Evolutionary conservation across 23 tunicate genomes (phyloP), one percentile per base, ranked within the genome.

Genomic region (Aplidium turbinatum): DNA sequence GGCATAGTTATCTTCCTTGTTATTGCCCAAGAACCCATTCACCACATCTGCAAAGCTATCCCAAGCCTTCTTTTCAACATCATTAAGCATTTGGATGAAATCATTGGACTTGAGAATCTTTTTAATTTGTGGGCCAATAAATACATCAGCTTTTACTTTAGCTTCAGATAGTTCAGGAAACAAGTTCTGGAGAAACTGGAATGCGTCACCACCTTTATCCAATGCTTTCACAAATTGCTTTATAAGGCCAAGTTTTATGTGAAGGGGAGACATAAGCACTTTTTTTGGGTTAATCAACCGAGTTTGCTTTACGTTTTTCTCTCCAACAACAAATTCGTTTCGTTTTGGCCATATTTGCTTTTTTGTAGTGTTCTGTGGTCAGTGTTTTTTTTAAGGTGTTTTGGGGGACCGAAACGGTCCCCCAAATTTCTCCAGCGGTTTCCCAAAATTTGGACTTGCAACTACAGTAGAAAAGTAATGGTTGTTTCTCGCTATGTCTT

Each of bases 311-410:
- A 35, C 52, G 52, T 66, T 61, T 35, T n/a, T 66, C 38, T 66
- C 38, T 23, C 73, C 52, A 66, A 66, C 73, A 66, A 27, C 36
- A 66, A 35, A 66, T n/a, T 66, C 22, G 73, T 22, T 66, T 66
- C 68, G 68, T 66, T 66, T 66, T 66, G 51, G 73, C 52, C 73
- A 66, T 66, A 66, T 66, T 66, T 52, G n/a, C n/a, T n/a, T n/a
- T n/a, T n/a, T n/a, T n/a, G n/a, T n/a, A n/a, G n/a, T n/a, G n/a
- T n/a, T n/a, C n/a, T n/a, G n/a, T n/a, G n/a, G n/a, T n/a, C n/a
- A n/a, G n/a, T n/a, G n/a, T n/a, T n/a, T n/a, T n/a, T n/a, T n/a
- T n/a, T n/a, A n/a, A n/a, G n/a, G n/a, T n/a, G n/a, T n/a, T n/a
- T n/a, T n/a, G n/a, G n/a, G n/a, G n/a, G n/a, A n/a, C n/a, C n/a